Evolutionary conservation across 2,888 invertebrate genomes (phyloP), one percentile per base, ranked within the genome.

Genomic region (Scaptomyza cyrtandrae): DNA sequence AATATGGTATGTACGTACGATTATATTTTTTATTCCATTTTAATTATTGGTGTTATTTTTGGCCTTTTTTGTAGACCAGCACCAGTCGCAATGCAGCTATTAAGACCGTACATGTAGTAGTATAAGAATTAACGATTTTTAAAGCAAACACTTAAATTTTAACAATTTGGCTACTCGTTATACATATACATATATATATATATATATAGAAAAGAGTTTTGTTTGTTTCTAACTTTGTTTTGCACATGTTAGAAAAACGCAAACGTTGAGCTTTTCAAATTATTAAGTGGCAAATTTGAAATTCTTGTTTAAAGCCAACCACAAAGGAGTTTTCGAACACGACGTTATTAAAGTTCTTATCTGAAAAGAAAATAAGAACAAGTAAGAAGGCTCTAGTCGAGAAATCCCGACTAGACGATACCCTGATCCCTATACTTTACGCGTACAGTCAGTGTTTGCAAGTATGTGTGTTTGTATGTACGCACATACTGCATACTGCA

Each of bases 11-110:
- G 2, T 19, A 13, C 6, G 10, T 43, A 11, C 11, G 33, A 33
- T 33, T 14, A 1, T 4, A 2, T 3, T 27, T 45, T 27, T 46
- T 27, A 1, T 3, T 27, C 13, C 9, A 10, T 33, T 45, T 46
- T 31, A 14, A 46, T 6, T 14, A 14, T 46, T 57, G 35, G 35
- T 45, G n/a, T 13, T 58, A 14, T 37, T 57, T 33, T 57, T 55
- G 41, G 29, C 35, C n/a, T n/a, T 19, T 37, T 46, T 39, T 31
- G 31, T 24, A 41, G 46, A 6, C 24, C n/a, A 19, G 19, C 46
- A 6, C 24, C n/a, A 19, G 19, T 58, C 16, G 45, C 59, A 29
- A 37, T 59, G 31, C 27, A 35, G 13, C 29, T 19, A 45, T 45
- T 46, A 31, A 37, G 31, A n/a, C 11, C 16, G 5, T 3, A 10